Base-by-base conservation (phyloP, 2,797 vertebrate genomes). In the Acipenser transmontanus region DNA sequence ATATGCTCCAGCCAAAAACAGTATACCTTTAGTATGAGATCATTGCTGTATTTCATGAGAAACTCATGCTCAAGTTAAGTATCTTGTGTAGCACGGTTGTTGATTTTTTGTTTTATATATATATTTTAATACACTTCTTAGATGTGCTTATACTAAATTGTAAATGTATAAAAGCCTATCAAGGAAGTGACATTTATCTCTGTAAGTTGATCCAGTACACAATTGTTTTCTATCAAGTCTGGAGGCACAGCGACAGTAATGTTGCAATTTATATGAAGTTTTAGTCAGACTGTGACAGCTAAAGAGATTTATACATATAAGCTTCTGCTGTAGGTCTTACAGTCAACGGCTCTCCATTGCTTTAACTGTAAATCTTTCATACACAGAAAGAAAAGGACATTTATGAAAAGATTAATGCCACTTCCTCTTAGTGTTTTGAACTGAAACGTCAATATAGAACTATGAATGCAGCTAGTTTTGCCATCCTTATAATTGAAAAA, bases 211-310 rank as follows among this genome's bases (percentile, higher is more conserved):
- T 47, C 52, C 59, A 52, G 14, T 12, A 61, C 68, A 50, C 52
- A 49, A 65, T 69, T 74, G 73, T 78, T 74, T 74, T 73, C 51
- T 66, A 49, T 73, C 65, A 60, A 48, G 54, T 72, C 69, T 61
- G 56, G 50, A 49, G 72, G 68, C 65, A 69, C 56, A n/a, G 59
- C 68, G 70, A 73, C 74, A 66, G 74, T 70, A 69, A 69, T 61
- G 59, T 61, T 57, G 71, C 63, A 50, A 70, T 74, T 67, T 70
- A 66, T 78, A 74, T 78, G 71, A 69, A 66, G 71, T 69, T 73
- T 67, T 64, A 68, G 70, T 69, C 73, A 70, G 69, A 61, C 61
- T 73, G 68, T 70, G 74, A 73, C 74, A 74, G 49, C 70, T 69
- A 69, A 72, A 69, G 66, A 72, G 71, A 71, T 76, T 76, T 74